Conservation (phyloP, 2,797 vertebrate genomes). For the Peromyscus aztecus region DNA sequence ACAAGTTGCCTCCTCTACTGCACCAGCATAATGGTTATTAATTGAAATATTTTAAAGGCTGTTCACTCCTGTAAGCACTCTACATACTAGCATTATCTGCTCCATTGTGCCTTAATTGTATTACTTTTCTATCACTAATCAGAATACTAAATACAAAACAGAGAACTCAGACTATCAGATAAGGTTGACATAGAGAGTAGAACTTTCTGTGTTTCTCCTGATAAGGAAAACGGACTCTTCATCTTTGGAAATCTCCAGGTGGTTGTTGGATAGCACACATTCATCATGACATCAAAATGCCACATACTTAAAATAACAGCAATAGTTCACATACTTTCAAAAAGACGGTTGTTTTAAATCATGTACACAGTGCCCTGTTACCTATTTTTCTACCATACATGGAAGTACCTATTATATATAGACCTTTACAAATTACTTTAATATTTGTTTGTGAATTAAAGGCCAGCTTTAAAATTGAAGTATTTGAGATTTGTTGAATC, state of each 20-base stretch:
- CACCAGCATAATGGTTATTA: slow-evolving; percentile 28
- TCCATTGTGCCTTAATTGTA: slow-evolving; percentile 2
- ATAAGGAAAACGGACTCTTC: slow-evolving; percentile 28
- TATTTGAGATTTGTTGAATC: slow-evolving; percentile 42
- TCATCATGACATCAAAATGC: slow-evolving; percentile 22
- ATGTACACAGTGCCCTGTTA: not conserved
- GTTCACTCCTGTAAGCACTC: slow-evolving; percentile 33
- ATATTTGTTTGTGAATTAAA: slow-evolving; percentile 55
- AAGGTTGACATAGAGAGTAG: slow-evolving; percentile 13
- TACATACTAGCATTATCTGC: slow-evolving; percentile 22
- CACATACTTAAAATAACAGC: slow-evolving; percentile 27
- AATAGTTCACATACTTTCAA: not conserved
- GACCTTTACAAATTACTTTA: slow-evolving; percentile 30
- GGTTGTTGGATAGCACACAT: slow-evolving; percentile 8
- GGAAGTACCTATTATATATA: slow-evolving; percentile 20
- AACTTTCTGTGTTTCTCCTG: slow-evolving; percentile 27
- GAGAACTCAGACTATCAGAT: not conserved
- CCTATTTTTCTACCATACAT: not conserved
- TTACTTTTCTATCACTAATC: slow-evolving; percentile 51
- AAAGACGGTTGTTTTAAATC: slow-evolving; percentile 56
- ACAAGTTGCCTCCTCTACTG: slow-evolving; percentile 44
- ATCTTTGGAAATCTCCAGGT: not conserved
- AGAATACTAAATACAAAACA: slow-evolving; percentile 28
- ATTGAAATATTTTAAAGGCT: slow-evolving; percentile 34
- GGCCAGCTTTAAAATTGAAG: slow-evolving; percentile 40